Evolutionary conservation across 53 echinoderm and acorn worm genomes (phyloP), one percentile per base, ranked within the genome.

Genomic region (Paracentrotus lividus): DNA sequence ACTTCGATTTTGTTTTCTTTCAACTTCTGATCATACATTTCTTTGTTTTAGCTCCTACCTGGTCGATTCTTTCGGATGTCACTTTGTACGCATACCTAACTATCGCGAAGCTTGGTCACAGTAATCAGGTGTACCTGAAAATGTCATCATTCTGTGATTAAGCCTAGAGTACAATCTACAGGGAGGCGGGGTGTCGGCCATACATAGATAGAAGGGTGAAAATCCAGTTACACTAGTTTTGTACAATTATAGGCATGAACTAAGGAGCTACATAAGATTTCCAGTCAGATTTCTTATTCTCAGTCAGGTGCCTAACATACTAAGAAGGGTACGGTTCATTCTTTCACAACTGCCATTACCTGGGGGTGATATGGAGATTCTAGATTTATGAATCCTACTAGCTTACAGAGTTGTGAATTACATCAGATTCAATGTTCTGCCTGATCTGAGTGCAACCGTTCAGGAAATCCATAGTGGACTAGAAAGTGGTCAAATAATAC

Each of bases 401-500:
- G 23, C 23, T 88, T 53, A 51, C 94, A 95, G 0, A 95, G 27
- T 2, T 88, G 86, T 76, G 31, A 13, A 94, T 96, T 4, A 95
- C 59, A 20, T 84, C 85, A 1, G 94, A 89, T 47, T 95, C 93
- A 42, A 96, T 94, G 51, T 95, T 95, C 1, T 93, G 51, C 95
- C 60, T 96, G 96, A 81, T 96, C 95, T 5, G 95, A 95, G 38
- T 96, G 95, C 16, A 96, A 40, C 12, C 94, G 38, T 13, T 84
- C 96, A 16, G 95, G 96, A 77, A 96, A 95, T 3, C 95, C 94
- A 77, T 96, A 96, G 49, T 95, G 96, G 6, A 95, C 53, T 1
- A 96, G 76, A 52, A 95, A 95, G 24, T 96, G 89, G 23, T 95
- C 95, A 90, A 95, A 96, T 15, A 96, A 32, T 4, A 75, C 77